Conservation (phyloP, 2,797 vertebrate genomes). For the Danio choprae region DNA sequence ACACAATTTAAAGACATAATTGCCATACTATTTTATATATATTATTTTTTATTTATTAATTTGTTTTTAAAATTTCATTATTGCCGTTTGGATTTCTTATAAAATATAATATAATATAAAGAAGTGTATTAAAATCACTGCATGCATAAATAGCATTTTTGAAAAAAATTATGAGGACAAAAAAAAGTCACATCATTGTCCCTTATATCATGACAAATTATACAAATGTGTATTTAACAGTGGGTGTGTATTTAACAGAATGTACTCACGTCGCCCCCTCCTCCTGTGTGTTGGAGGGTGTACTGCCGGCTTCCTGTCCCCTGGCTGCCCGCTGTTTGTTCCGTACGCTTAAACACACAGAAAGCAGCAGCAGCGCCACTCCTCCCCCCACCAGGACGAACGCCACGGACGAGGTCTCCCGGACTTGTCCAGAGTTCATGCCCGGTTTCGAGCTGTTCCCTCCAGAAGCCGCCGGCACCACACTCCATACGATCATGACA, state of each 20-base stretch:
- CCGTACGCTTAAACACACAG: conserved; percentile 88
- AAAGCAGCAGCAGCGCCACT: conserved; percentile 86
- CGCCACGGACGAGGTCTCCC: conserved; percentile 90
- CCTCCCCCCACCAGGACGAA: conserved; percentile 90
- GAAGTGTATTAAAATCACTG: not conserved
- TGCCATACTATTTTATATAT: not conserved
- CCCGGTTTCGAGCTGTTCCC: conserved; percentile 73
- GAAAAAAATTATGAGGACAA: not conserved
- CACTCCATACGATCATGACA: conserved; percentile 96
- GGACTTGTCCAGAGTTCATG: conserved; percentile 49
- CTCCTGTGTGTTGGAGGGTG: conserved; percentile 25
- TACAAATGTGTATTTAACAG: not conserved
- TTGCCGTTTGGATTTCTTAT: not conserved
- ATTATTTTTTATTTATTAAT: too few species aligned
- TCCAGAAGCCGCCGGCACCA: conserved; percentile 76
- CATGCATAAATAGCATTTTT: not conserved
- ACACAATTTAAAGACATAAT: not conserved
- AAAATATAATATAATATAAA: not conserved
- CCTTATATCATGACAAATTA: not conserved
- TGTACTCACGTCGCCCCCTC: conserved; percentile 72
- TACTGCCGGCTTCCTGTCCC: conserved; percentile 61
- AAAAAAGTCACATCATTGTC: not conserved
- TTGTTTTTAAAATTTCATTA: not conserved
- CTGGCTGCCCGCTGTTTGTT: conserved; percentile 80
- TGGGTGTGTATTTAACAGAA: conserved; percentile 26